Base-by-base conservation (phyloP, 1,140 invertebrate genomes). In the Armadillidium nasatum region DNA sequence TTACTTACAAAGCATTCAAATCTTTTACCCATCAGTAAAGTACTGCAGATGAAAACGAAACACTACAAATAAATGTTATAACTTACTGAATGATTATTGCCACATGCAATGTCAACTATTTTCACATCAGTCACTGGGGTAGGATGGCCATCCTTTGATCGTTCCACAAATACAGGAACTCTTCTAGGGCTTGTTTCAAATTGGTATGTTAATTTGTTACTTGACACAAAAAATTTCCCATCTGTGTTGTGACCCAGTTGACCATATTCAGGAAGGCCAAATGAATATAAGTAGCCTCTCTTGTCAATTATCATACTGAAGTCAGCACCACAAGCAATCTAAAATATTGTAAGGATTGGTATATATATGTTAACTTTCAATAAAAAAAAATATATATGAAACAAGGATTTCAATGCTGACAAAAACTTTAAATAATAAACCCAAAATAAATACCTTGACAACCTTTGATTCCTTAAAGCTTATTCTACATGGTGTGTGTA, bases 191-290 rank as follows among this genome's bases (percentile, higher is more conserved):
- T 87, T 73, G 91, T 90, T 84, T 95, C 93, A 85, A 91, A 94
- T 82, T 93, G 90, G 86, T 90, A 96, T 77, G 90, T 91, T 79
- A 97, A 86, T 83, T 95, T 97, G 44, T 91, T 95, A 78, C 90
- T 91, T 15, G 92, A 94, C 66, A 95, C 90, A 84, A 97, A 95
- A 82, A 94, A 97, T 85, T 95, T 94, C 22, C 94, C 94, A 85
- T 96, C 94, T 7, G 93, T 93, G 82, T 96, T 96, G 84, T 97
- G 94, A 71, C 94, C 91, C 44, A 97, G 83, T 83, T 95, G 94
- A 4, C 95, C 95, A 85, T 94, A 94, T 83, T 97, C 94, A 0
- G 95, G 95, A 76, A 92, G 88, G 7, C 95, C 95, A 84, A 97
- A 97, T 0, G 94, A 94, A 84, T 94, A 93, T 10, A 97, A 85